Evolutionary conservation across 2,797 vertebrate species (phyloP), one percentile per base, ranked within the genome.

Genomic region (Enteromius thamalakanensis): DNA sequence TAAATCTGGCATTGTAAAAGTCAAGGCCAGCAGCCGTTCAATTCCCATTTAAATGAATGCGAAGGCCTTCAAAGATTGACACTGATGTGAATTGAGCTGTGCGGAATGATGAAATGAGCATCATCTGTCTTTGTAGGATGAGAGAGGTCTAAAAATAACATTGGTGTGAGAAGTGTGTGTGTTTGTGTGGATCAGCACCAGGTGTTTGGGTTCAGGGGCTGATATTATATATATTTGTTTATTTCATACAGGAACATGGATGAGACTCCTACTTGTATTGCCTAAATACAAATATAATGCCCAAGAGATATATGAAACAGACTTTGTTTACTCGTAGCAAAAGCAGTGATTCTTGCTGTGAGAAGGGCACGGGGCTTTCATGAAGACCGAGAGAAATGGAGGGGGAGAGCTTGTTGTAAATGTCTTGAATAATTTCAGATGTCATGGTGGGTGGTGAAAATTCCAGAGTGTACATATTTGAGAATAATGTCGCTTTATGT

Each of bases 401-500:
- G 80, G 49, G 81, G 81, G 81, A 69, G 81, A 71, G 40, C 8
- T 69, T 12, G 40, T 62, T 1, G 65, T 62, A 70, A 69, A 62
- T 78, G 40, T 78, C 74, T 70, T 47, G 65, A 77, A 83, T 83
- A 83, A 77, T 76, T 77, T 71, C 67, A 83, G 53, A 78, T 62
- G 65, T 64, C 53, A 6, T 37, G 26, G 81, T 83, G 82, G 82
- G 82, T 78, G 75, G 75, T 47, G 29, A 34, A 71, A 67, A 83
- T 78, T 83, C 81, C 81, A 60, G 14, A 67, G 71, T 53, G 64
- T 42, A 64, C 78, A 78, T 83, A 21, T 69, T 70, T 77, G 62
- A 76, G 64, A 77, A 83, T 83, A 77, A 70, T 78, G 82, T 83
- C 49, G 37, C 75, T 83, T 75, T 82, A 23, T 76, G n/a, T 69